phyloP scores from a whole-genome alignment of 2,113 vertebrate species.

The Pleuronectes platessa region DNA sequence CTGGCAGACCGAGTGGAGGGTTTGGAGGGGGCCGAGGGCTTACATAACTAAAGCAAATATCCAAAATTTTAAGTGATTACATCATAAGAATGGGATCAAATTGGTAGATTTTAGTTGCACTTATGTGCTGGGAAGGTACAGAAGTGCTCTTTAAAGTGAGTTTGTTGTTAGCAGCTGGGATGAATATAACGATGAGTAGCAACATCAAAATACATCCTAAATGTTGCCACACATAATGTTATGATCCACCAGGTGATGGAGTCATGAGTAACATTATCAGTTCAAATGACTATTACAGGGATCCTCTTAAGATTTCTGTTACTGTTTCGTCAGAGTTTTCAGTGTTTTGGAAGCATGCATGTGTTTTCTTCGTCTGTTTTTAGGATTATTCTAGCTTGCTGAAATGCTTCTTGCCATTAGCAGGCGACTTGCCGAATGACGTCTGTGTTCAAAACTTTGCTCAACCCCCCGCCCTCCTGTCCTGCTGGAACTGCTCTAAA shows the following conservation, averaged over 20 bases:
- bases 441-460: slow-evolving; percentile 56
- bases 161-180: neutral
- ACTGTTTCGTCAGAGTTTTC: neutral
- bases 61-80: slow-evolving; percentile 71
- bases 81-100: slow-evolving; percentile 66
- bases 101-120: slow-evolving; percentile 20
- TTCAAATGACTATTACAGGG: neutral
- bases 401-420: slow-evolving; percentile 35
- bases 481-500: slow-evolving; percentile 54
- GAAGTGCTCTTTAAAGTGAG: neutral
- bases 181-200: neutral
- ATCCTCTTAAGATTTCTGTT: neutral
- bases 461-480: slow-evolving; percentile 17
- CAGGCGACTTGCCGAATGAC: slow-evolving; percentile 44
- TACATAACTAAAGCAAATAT: slow-evolving; percentile 79
- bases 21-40: slow-evolving; percentile 56
- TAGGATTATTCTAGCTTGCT: slow-evolving; percentile 11
- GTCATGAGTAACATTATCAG: neutral
- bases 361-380: neutral
- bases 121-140: slow-evolving; percentile 12
- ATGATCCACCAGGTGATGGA: neutral
- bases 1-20: slow-evolving; percentile 64
- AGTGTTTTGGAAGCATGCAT: slow-evolving; percentile 18
- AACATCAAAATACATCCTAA: neutral
- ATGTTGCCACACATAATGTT: neutral